Evolutionary conservation across 2,797 vertebrate genomes (phyloP).

Genomic region (Microchirus variegatus): DNA sequence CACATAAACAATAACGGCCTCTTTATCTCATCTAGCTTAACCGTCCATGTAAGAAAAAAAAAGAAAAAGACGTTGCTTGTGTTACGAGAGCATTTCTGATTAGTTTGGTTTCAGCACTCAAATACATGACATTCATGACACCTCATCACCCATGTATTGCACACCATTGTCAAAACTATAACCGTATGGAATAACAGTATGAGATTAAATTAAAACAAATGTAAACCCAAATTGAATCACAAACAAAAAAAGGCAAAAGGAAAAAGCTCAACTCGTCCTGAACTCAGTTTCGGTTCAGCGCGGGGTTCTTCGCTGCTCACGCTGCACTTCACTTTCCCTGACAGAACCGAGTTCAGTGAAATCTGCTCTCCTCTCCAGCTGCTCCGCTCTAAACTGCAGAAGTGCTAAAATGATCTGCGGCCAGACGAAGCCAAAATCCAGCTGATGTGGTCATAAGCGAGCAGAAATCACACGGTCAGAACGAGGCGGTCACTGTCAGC

Average conservation of each 20-base stretch:
- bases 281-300: not conserved
- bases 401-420: slow-evolving; percentile 50
- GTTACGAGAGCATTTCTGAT: slow-evolving; percentile 49
- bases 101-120: slow-evolving; percentile 74
- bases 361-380: slow-evolving; percentile 64
- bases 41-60: slow-evolving; percentile 12
- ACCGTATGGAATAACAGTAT: slow-evolving; percentile 21
- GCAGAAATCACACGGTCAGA: too few relatives aligned
- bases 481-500: too few relatives aligned
- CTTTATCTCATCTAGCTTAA: slow-evolving; percentile 28
- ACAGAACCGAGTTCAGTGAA: slow-evolving; percentile 71
- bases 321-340: slow-evolving; percentile 55
- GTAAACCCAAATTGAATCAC: slow-evolving; percentile 14
- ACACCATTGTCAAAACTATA: slow-evolving; percentile 51
- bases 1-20: slow-evolving; percentile 60
- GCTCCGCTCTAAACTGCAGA: slow-evolving; percentile 65
- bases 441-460: slow-evolving; percentile 26
- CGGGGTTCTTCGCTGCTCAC: slow-evolving; percentile 11
- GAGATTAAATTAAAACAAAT: slow-evolving; percentile 14
- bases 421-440: slow-evolving; percentile 40
- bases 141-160: slow-evolving; percentile 59
- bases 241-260: not conserved
- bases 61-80: slow-evolving; percentile 33
- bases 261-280: not conserved
- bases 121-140: slow-evolving; percentile 65